Evolutionary conservation across 2,888 invertebrate genomes (phyloP), one percentile per base, ranked within the genome.

Genomic region (Pheosia tremula): DNA sequence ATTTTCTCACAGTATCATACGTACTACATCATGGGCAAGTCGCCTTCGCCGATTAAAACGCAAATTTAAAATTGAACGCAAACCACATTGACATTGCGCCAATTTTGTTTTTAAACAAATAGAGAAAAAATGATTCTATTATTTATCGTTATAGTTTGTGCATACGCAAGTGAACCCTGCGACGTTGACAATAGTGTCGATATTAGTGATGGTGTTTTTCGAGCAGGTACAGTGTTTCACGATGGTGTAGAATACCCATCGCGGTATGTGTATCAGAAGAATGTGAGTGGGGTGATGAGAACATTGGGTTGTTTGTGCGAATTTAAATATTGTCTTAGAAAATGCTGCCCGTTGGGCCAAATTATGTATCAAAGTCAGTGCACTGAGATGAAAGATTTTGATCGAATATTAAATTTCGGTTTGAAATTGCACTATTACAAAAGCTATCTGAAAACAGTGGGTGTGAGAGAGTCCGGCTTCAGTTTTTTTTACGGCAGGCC

Each of bases 261-360:
- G 50, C 69, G 86, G 50, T 77, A 77, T 66, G 74, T 88, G 39
- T 91, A 80, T 62, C 57, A 68, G 3, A 85, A 80, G 65, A 83
- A 81, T 37, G 67, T 86, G 4, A 79, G 71, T 52, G 88, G 85
- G 8, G 80, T 71, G 61, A 62, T 81, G 0, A 83, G 65, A 61
- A 82, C 67, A 3, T 89, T 82, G 38, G 91, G 90, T 0, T 92
- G 92, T 69, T 62, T 85, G 55, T 92, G 92, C 67, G 65, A 83
- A 61, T n/a, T 79, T 0, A 83, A 69, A 13, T 72, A 78, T 5
- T 92, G 92, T 75, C 79, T 89, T 37, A 71, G 84, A n/a, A 93
- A 93, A 62, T 93, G 93, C 64, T 93, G 93, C 61, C 82, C 83
- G 0, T 9, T 83, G 0, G 89, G 88, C 0, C 74, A 64, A n/a